Percentiles rank a stretch among this genome's conserved stretches.
phyloP scores from a whole-genome alignment of 2,113 vertebrate genomes.

The Falcunculus frontatus region DNA sequence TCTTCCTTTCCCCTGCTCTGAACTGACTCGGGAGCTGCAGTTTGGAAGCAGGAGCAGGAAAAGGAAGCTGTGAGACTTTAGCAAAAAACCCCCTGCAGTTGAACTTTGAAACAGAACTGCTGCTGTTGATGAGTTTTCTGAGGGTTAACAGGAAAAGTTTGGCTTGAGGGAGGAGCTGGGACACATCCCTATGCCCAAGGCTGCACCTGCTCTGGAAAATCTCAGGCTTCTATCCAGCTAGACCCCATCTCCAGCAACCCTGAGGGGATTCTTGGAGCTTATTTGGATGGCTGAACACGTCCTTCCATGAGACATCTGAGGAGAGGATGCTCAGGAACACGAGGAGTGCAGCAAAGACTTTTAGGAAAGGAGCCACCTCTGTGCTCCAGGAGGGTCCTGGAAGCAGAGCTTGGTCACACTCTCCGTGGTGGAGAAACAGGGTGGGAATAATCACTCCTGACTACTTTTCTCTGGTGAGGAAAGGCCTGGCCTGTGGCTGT shows the following conservation, averaged over 20 bases:
- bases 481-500: background rate
- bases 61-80: background rate
- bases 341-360: background rate
- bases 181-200: background rate
- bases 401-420: background rate
- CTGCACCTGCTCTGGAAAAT: background rate
- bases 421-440: rapidly evolving
- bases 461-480: background rate
- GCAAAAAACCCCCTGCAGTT: rapidly evolving
- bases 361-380: background rate
- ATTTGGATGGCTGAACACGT: background rate
- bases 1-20: background rate
- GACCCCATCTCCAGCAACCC: background rate
- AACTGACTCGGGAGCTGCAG: background rate
- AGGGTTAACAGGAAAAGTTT: background rate
- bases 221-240: background rate
- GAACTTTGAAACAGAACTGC: background rate
- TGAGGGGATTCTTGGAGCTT: rapidly evolving
- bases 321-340: background rate
- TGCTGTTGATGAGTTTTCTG: background rate
- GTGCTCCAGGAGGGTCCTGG: background rate
- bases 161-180: background rate
- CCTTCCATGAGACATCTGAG: background rate
- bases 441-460: background rate
- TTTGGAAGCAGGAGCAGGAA: background rate